Base-by-base conservation (phyloP, 2,113 vertebrate species). In the Galemys pyrenaicus region DNA sequence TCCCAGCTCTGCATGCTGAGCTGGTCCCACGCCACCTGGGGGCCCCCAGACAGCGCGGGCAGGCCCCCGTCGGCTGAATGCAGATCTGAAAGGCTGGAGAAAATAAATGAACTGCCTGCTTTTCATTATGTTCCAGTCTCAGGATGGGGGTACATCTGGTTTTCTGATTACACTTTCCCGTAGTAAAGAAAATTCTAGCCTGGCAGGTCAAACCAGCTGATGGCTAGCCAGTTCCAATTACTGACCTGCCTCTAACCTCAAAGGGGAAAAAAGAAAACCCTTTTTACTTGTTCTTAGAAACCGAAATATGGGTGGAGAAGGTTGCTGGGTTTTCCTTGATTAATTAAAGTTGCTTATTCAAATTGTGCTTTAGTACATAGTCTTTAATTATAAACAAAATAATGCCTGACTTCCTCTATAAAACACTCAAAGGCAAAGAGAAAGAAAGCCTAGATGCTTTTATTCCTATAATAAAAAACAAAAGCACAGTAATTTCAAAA, bases 151-250 rank as follows among this genome's bases (percentile, higher is more conserved):
- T 92, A 96, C 95, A 97, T 98, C 95, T 98, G 97, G 96, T 96
- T 97, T 98, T 98, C 97, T 98, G 92, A 97, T 98, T 97, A 97
- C 64, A 73, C 68, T 97, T 97, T 97, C 94, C 89, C 93, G 95
- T 91, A 97, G 94, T 93, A 96, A 97, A 97, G 95, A 98, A 97
- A 97, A 98, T 98, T 97, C 97, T 97, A 1, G 2, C 64, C 92
- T 96, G 92, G 96, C 96, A 97, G 92, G 97, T 97, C 97, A 98
- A 97, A 97, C 90, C 94, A 97, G 95, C 92, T 95, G 96, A 97
- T 97, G 97, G 97, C 95, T 97, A 97, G 92, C 95, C 92, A 97
- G 97, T 89, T 98, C 94, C 89, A 97, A 92, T 98, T 98, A 97
- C 97, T 97, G 95, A 96, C 98, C 97, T 95, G 87, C 93, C 92